Evolutionary conservation across 2,888 invertebrate species (phyloP).

Genomic region (Bombyx huttoni): DNA sequence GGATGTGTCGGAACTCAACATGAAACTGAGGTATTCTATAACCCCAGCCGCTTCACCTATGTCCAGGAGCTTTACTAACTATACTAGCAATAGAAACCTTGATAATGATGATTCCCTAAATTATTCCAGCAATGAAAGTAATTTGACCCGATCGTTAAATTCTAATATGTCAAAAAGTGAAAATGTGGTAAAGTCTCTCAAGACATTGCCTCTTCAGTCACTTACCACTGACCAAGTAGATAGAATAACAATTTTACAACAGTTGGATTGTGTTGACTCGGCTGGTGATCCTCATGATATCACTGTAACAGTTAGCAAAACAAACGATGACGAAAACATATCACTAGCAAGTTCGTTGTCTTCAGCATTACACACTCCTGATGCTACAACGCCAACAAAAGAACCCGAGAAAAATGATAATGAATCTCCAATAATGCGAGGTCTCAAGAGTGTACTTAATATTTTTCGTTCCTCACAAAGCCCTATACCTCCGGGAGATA

Average conservation of each 20-base stretch:
- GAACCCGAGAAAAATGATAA: constrained; percentile 37
- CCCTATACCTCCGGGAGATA: constrained; percentile 37
- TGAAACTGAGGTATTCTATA: constrained; percentile 56
- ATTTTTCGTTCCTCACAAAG: constrained; percentile 62
- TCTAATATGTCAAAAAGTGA: constrained; percentile 37
- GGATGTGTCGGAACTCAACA: constrained; percentile 57
- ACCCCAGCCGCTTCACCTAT: constrained; percentile 56
- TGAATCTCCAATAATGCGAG: constrained; percentile 57
- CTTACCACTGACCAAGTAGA: constrained; percentile 31
- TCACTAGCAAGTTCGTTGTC: constrained; percentile 47
- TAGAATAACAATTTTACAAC: constrained; percentile 25
- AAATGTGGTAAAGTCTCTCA: constrained; percentile 28
- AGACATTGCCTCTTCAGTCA: constrained; percentile 39
- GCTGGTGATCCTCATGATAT: constrained; percentile 20
- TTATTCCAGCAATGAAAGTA: constrained; percentile 26
- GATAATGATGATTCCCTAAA: constrained; percentile 29
- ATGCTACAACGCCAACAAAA: constrained; percentile 56
- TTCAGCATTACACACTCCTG: constrained; percentile 42
- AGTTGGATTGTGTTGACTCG: constrained; percentile 17
- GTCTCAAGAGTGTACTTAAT: constrained; percentile 53
- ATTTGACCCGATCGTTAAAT: constrained; percentile 46
- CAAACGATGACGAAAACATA: constrained; percentile 41
- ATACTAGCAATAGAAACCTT: constrained; percentile 26
- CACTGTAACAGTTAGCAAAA: constrained; percentile 26
- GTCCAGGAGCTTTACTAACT: constrained; percentile 52